phyloP scores from a whole-genome alignment of 2,113 vertebrate genomes.

The Saguinus midas region DNA sequence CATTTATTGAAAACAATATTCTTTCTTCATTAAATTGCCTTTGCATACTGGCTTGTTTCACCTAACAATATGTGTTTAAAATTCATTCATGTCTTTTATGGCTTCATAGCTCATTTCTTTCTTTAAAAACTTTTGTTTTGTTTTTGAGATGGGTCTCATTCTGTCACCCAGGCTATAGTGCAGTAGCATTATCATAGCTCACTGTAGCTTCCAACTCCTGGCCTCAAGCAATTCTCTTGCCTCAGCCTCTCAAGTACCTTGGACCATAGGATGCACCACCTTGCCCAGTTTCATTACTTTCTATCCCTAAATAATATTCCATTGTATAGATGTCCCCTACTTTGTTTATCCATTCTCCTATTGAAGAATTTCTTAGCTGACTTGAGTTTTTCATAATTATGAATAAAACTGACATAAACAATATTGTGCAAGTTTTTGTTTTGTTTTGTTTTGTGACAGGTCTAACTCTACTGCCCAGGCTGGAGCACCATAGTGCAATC shows the following conservation, averaged over 20 bases:
- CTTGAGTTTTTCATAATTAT: not conserved
- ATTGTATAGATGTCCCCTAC: not conserved
- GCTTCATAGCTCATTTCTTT: not conserved
- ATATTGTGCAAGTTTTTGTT: not conserved
- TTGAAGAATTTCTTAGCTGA: not conserved
- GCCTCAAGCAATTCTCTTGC: not conserved
- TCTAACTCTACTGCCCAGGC: no score
- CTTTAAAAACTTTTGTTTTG: not conserved
- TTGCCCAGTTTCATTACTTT: not conserved
- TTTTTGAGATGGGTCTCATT: not conserved
- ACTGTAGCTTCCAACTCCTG: not conserved
- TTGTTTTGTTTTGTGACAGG: no score
- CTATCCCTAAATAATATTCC: not conserved
- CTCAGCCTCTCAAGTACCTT: not conserved
- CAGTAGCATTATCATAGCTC: not conserved
- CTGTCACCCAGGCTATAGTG: not conserved
- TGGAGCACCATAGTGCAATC: no score
- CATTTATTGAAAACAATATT: not conserved
- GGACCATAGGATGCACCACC: not conserved
- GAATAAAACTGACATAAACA: not conserved
- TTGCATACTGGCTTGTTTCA: not conserved
- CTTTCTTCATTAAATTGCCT: not conserved
- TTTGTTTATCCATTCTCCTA: not conserved
- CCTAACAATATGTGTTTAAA: not conserved
- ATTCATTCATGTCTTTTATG: not conserved